phyloP scores from a whole-genome alignment of 2,888 invertebrate genomes.

The Azorinus chamasolen region DNA sequence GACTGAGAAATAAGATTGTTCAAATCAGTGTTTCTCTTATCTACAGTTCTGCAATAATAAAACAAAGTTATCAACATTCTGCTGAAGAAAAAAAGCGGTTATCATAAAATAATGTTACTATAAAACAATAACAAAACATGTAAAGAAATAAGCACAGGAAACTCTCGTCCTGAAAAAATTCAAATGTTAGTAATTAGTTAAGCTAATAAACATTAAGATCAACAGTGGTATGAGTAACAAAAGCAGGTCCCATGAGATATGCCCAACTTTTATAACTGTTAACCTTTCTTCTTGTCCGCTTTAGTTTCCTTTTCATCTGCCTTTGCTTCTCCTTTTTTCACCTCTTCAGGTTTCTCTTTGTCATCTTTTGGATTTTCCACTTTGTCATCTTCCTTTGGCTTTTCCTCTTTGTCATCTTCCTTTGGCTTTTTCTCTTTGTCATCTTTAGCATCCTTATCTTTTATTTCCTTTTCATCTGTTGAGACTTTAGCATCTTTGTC shows the following conservation, averaged over 20 bases:
- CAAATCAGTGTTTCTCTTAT: too few species aligned
- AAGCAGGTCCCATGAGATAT: not conserved
- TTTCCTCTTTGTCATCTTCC: slow-evolving; percentile 5
- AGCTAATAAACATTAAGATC: too few species aligned
- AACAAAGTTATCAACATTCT: too few species aligned
- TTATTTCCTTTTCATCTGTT: slow-evolving; percentile 35
- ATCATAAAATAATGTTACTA: too few species aligned
- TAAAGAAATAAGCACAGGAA: too few species aligned
- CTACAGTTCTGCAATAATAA: too few species aligned
- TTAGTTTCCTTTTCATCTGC: slow-evolving; percentile 19
- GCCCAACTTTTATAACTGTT: slow-evolving; percentile 3
- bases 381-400: slow-evolving; percentile 19
- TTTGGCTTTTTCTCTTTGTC: slow-evolving; percentile 33
- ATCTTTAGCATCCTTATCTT: slow-evolving; percentile 32
- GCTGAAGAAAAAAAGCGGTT: too few species aligned
- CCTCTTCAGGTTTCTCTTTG: slow-evolving; percentile 7
- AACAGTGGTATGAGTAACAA: too few species aligned
- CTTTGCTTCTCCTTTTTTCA: slow-evolving; percentile 42
- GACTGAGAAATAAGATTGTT: too few species aligned
- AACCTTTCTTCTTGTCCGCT: slow-evolving; percentile 29
- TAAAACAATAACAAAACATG: too few species aligned
- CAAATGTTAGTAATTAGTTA: too few species aligned
- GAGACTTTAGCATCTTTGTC: slow-evolving; percentile 39
- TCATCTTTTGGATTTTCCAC: not conserved
- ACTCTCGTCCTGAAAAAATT: too few species aligned